Conservation (phyloP, 2,797 vertebrate species). For the Arnoldichthys spilopterus region DNA sequence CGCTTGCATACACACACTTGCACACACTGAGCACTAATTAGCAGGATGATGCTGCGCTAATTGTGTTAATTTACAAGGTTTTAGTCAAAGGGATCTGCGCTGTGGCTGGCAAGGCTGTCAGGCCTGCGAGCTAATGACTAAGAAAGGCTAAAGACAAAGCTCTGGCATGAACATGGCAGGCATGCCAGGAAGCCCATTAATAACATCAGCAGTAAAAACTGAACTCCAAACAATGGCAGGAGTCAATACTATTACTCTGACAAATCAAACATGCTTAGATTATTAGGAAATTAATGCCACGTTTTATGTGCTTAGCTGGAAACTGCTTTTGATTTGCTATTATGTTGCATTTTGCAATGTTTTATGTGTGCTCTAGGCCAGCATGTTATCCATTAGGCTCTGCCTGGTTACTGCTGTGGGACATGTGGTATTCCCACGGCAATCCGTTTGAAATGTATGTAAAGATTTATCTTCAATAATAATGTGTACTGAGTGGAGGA, state of each 20-base stretch:
- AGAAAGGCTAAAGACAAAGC: conserved; percentile 88
- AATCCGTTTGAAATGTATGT: conserved; percentile 36
- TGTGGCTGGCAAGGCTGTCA: conserved; percentile 91
- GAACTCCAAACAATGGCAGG: conserved; percentile 27
- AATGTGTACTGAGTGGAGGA: conserved; percentile 22
- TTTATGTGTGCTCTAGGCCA: conserved; percentile 3
- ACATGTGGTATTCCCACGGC: conserved; percentile 41
- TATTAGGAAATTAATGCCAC: conserved; percentile 34
- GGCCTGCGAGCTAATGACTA: conserved; percentile 90
- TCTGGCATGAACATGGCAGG: conserved; percentile 54
- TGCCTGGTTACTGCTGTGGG: conserved; percentile 29
- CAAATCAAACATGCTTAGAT: conserved; percentile 14
- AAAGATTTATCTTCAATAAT: conserved; percentile 32
- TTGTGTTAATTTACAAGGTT: conserved; percentile 99
- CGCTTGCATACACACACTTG: conserved; percentile 63
- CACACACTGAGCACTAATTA: conserved; percentile 95
- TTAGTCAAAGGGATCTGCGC: conserved; percentile 95
- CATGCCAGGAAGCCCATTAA: conserved; percentile 53
- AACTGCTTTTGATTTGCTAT: conserved; percentile 45
- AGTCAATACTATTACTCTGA: conserved; percentile 44
- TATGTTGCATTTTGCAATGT: conserved; percentile 13
- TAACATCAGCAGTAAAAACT: conserved; percentile 50
- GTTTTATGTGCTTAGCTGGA: conserved; percentile 22
- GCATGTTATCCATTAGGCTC: conserved; percentile 14
- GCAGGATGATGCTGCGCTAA: conserved; percentile 97